These are phyloP conservation scores for Callorhinus ursinus DNA, from an alignment of 2,113 vertebrate genomes.

Conservation along the genomic window DNA sequence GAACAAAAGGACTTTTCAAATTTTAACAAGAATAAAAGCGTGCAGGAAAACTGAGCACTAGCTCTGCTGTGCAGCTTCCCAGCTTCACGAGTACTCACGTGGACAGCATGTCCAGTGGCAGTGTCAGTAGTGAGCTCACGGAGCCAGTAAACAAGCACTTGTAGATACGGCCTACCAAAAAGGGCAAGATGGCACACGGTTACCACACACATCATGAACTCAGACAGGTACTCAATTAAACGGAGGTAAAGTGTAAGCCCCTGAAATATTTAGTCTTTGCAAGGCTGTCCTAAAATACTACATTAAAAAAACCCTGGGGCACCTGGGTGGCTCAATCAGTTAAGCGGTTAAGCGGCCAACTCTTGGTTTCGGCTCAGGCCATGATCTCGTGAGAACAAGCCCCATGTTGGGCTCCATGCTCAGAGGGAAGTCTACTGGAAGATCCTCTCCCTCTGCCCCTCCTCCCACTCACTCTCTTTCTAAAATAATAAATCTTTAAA, in stretches of 20 bases:
- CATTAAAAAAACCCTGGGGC: background rate
- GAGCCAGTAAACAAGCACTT: slow-evolving; percentile 99
- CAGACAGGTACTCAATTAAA: background rate
- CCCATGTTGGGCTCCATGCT: background rate
- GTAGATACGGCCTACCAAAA: slow-evolving; percentile 95
- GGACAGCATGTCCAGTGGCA: slow-evolving; percentile 98
- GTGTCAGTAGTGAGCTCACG: slow-evolving; percentile 97
- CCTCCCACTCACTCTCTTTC: no score
- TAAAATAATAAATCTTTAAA: background rate
- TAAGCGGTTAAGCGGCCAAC: background rate
- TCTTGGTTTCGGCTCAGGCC: background rate
- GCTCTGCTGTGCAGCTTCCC: background rate
- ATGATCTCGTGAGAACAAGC: background rate
- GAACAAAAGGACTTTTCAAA: background rate
- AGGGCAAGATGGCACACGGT: background rate
- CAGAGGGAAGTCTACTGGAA: background rate
- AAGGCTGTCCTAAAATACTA: background rate
- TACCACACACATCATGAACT: background rate
- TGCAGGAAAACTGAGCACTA: background rate
- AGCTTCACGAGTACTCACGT: slow-evolving; percentile 90
- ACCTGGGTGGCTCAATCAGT: background rate
- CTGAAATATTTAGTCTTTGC: background rate
- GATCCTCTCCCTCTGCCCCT: no score
- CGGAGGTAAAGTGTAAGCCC: background rate
- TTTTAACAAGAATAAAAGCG: background rate